These are phyloP conservation scores for Monomorium pharaonis DNA, from an alignment of 1,140 invertebrate genomes.

Conservation along the genomic window DNA sequence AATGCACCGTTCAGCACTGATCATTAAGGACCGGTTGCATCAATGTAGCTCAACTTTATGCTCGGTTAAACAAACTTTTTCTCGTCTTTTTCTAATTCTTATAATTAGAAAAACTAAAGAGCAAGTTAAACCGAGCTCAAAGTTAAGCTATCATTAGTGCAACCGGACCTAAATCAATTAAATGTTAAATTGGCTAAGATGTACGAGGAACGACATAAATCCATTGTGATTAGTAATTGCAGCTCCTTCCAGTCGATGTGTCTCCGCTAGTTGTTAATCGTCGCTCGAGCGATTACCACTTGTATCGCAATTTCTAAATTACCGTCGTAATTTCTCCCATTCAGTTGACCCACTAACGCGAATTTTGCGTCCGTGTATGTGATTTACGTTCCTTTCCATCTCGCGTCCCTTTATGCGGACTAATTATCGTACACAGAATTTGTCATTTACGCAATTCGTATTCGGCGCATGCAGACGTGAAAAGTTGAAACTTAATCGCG, in stretches of 20 bases:
- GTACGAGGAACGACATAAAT: slow-evolving; percentile 11
- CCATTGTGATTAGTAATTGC: slow-evolving; percentile 11
- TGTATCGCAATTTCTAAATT: slow-evolving; percentile 38
- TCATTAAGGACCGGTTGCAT: too few species aligned
- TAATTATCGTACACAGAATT: slow-evolving; percentile 19
- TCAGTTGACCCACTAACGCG: slow-evolving; percentile 11
- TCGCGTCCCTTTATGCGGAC: not conserved
- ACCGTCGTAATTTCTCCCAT: slow-evolving; percentile 3
- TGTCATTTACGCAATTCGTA: slow-evolving; percentile 29
- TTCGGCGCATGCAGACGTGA: not conserved
- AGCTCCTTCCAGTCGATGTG: slow-evolving; percentile 37
- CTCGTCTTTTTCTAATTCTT: too few species aligned
- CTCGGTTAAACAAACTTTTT: too few species aligned
- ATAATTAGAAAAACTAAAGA: too few species aligned
- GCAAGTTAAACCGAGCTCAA: too few species aligned
- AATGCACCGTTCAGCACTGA: not conserved
- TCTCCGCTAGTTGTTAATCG: slow-evolving; percentile 9
- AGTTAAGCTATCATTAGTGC: too few species aligned
- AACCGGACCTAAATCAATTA: not conserved
- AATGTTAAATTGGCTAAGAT: slow-evolving; percentile 4
- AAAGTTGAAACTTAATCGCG: slow-evolving; percentile 48
- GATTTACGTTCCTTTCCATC: slow-evolving; percentile 9
- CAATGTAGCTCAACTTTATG: too few species aligned
- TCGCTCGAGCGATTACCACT: not conserved
- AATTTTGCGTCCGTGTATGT: slow-evolving; percentile 5